Percentiles rank a stretch among this genome's conserved stretches.
These are phyloP conservation scores for Eptesicus fuscus DNA, from an alignment of 2,113 vertebrate genomes.

Conservation along the genomic window DNA sequence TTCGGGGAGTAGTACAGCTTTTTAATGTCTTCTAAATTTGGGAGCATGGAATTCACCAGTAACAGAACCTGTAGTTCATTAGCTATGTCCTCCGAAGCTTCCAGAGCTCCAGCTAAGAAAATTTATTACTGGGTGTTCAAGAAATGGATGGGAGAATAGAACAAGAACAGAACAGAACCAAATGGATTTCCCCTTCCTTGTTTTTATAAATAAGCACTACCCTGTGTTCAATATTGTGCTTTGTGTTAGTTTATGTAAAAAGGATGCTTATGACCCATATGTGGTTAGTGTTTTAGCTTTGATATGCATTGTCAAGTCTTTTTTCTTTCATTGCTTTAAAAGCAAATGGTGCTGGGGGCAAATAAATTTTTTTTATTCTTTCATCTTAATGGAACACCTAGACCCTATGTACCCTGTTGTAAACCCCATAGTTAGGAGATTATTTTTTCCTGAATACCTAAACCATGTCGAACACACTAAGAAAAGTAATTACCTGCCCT, in stretches of 20 bases:
- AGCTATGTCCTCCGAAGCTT: slow-evolving; percentile 59
- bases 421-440: neutral
- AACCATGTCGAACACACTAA: neutral
- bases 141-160: slow-evolving; percentile 21
- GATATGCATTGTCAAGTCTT: neutral
- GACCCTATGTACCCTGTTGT: neutral
- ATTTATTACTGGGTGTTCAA: slow-evolving; percentile 37
- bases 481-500: neutral
- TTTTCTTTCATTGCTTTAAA: slow-evolving; percentile 30
- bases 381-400: neutral
- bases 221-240: neutral
- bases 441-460: neutral
- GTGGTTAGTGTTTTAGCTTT: neutral
- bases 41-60: slow-evolving; percentile 21
- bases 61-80: slow-evolving; percentile 65
- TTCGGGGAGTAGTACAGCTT: slow-evolving; percentile 52
- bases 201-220: neutral
- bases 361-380: neutral
- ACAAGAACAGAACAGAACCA: slow-evolving; percentile 20
- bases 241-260: neutral
- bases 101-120: neutral
- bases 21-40: slow-evolving; percentile 68
- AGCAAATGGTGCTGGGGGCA: neutral
- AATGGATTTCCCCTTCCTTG: neutral
- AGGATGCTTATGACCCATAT: neutral